Base-by-base conservation (phyloP, 2,888 invertebrate species). In the Podotricha telesiphe region DNA sequence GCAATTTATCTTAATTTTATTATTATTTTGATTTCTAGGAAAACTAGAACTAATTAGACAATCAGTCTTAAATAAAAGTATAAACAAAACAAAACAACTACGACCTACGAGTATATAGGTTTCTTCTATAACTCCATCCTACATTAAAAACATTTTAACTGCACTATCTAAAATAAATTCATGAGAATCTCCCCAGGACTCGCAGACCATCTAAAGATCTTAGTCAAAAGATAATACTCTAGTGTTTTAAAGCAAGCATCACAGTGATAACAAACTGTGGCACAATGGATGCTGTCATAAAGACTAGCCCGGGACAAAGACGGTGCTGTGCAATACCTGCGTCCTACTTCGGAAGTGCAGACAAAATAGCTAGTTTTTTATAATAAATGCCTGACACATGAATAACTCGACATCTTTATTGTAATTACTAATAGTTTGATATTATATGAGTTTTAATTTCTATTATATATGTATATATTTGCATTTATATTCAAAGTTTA, bases 201-300 rank as follows among this genome's bases (percentile, higher is more conserved):
- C 50, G 42, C 65, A 20, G 34, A 17, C 61, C 28, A 48, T 34
- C 28, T 51, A 47, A 47, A 65, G 42, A 65, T 61, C 53, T 65
- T 11, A 47, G 6, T 13, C 19, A 10, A 34, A 17, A 34, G 48
- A 62, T 47, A 62, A 19, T 47, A 22, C 67, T 51, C n/a, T 45
- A 50, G 50, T 67, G 47, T 72, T 72, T 72, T 56, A 53, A 67
- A 50, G 67, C 69, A 69, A 70, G 42, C 65, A 67, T 69, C 70
- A 65, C 66, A 47, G 66, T 69, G 67, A 73, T 74, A 73, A 67
- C 74, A 67, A 69, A 67, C 69, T 55, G n/a, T n/a, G 51, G 65
- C 53, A 71, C 73, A 73, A 73, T 73, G 50, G 72, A 55, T 63
- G 51, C 58, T 48, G 40, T 71, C 65, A 70, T 66, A 68, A 73